Base-by-base conservation (phyloP, 1,140 invertebrate genomes). In the Bombus cullumanus region DNA sequence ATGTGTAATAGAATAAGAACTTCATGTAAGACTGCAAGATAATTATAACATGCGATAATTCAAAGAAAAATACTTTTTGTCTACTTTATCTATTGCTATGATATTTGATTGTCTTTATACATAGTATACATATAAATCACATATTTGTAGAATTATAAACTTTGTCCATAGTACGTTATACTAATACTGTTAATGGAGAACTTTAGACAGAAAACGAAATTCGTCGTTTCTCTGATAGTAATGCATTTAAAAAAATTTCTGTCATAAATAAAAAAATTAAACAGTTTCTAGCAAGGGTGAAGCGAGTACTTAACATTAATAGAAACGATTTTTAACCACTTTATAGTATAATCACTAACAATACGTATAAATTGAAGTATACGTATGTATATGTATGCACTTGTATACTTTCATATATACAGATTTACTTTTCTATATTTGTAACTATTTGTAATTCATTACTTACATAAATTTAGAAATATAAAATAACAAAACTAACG, bases 41-140 rank as follows among this genome's bases (percentile, higher is more conserved):
- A 39, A 59, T 62, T 18, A 59, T 57, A 25, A 62, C 25, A 12
- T 22, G 13, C 15, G 15, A 47, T 6, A 9, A 25, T 41, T 41
- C 4, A 25, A 77, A 41, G 28, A 22, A 62, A 62, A 41, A 41
- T 8, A 31, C 25, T 28, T 69, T 0, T 28, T 43, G 0, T n/a
- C 59, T 79, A 79, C 25, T 66, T 43, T 1, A 79, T 66, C n/a
- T 31, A 68, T 25, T 66, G n/a, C 31, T 68, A 31, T 43, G 3
- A 68, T 68, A 68, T 47, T 66, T 79, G 62, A 68, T 79, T 66
- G 62, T 79, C 77, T 77, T 77, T 64, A 53, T 22, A 47, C 5
- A 64, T 25, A 77, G 13, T 37, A 31, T 64, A 64, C 18, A 77
- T 77, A 77, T 37, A 64, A 62, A 39, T 77, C 31, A 37, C 22